Evolutionary conservation across 2,797 vertebrate species (phyloP).

Genomic region (Lemur catta): DNA sequence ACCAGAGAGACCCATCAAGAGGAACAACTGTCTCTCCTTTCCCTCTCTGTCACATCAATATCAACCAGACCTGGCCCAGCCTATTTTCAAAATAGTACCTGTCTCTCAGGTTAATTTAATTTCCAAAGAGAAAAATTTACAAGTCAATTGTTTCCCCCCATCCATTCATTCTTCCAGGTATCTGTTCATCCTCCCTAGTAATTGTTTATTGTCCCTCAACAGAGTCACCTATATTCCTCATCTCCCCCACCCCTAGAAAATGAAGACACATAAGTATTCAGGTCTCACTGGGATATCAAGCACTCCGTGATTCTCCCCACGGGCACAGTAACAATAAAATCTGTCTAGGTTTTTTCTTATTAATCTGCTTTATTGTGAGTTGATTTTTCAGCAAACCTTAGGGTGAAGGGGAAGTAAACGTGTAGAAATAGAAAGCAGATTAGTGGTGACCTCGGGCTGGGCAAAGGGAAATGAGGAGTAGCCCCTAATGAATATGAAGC

Average conservation of each 20-base stretch:
- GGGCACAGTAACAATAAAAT: not conserved
- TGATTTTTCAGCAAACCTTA: not conserved
- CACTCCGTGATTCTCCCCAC: not conserved
- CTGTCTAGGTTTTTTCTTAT: not conserved
- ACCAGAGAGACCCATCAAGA: not conserved
- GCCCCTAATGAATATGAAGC: not conserved
- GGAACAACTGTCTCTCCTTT: not conserved
- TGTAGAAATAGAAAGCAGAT: not conserved
- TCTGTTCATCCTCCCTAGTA: not conserved
- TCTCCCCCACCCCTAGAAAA: not conserved
- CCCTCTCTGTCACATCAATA: not conserved
- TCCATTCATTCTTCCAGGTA: not conserved
- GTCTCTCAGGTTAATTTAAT: not conserved
- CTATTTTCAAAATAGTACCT: not conserved
- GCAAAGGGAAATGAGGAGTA: not conserved
- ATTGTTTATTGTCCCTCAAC: not conserved
- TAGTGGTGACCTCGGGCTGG: not conserved
- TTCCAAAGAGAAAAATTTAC: not conserved
- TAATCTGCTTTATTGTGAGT: not conserved
- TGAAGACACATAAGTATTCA: not conserved
- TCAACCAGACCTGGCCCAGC: not conserved
- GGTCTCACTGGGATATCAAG: not conserved
- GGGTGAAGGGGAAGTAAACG: not conserved
- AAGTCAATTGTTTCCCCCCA: not conserved
- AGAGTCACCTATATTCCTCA: not conserved